Percentiles rank a stretch among this genome's conserved stretches.
Conservation (phyloP, 1,140 invertebrate species). For the Meloidogyne hapla region DNA sequence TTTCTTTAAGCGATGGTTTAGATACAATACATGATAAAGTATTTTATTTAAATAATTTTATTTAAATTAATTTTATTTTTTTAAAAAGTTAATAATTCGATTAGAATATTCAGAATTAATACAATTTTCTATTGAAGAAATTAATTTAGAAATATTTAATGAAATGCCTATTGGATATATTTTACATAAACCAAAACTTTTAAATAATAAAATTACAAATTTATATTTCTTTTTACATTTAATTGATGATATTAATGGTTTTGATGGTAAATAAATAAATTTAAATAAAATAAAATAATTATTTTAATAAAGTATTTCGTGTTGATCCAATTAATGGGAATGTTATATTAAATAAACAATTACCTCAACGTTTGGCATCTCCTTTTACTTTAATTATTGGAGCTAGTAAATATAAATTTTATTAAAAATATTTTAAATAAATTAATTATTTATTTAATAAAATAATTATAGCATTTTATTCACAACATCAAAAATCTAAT, state of each 20-base stretch:
- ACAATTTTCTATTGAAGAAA: neutral
- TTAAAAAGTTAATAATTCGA: neutral
- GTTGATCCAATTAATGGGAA: constrained; percentile 42
- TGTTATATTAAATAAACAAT: constrained; percentile 28
- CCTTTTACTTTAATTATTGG: constrained; percentile 22
- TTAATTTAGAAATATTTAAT: constrained; percentile 4
- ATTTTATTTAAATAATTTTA: neutral
- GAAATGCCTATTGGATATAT: neutral
- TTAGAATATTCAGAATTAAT: neutral
- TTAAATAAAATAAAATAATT: neutral
- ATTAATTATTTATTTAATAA: neutral
- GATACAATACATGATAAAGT: constrained; percentile 32
- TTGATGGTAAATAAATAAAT: neutral
- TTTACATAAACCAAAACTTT: neutral
- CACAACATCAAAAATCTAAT: neutral
- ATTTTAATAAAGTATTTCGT: constrained; percentile 28
- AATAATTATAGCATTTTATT: neutral
- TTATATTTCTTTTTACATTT: neutral
- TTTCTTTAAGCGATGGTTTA: constrained; percentile 35
- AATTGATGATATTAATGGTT: neutral
- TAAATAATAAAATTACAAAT: neutral
- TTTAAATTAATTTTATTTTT: neutral
- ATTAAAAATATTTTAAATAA: neutral
- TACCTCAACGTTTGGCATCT: constrained; percentile 23
- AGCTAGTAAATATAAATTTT: constrained; percentile 10